These are phyloP conservation scores for Neoitamus cyanurus DNA, from an alignment of 2,888 invertebrate genomes.

Conservation along the genomic window DNA sequence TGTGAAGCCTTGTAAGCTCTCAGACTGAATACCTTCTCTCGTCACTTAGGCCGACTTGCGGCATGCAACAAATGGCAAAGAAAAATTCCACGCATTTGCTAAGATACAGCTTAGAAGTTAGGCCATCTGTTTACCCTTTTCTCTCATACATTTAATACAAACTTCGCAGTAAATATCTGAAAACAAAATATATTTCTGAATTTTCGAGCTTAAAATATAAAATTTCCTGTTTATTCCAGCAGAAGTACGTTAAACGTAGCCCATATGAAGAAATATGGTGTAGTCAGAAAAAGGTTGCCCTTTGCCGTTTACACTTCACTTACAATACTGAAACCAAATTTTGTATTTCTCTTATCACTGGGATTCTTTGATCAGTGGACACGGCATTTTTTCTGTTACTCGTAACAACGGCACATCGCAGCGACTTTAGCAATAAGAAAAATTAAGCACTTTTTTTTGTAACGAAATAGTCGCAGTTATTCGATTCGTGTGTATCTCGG, in stretches of 20 bases:
- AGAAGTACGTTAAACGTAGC: background rate
- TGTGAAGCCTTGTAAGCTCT: background rate
- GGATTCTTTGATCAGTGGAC: background rate
- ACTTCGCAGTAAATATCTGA: background rate
- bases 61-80: background rate
- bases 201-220: background rate
- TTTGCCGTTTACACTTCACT: background rate
- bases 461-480: background rate
- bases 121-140: background rate
- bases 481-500: background rate
- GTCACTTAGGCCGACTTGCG: background rate
- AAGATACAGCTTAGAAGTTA: background rate
- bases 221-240: background rate
- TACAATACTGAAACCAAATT: constrained; percentile 32
- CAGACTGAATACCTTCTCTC: background rate
- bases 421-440: background rate
- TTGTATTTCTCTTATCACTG: constrained; percentile 16
- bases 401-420: background rate
- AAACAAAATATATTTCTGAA: background rate
- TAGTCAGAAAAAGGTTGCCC: background rate
- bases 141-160: background rate
- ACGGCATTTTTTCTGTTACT: background rate
- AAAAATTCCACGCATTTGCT: background rate
- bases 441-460: background rate
- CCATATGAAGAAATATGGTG: background rate